Evolutionary conservation across 2,888 invertebrate species (phyloP).

Genomic region (Isotomurus palustris): DNA sequence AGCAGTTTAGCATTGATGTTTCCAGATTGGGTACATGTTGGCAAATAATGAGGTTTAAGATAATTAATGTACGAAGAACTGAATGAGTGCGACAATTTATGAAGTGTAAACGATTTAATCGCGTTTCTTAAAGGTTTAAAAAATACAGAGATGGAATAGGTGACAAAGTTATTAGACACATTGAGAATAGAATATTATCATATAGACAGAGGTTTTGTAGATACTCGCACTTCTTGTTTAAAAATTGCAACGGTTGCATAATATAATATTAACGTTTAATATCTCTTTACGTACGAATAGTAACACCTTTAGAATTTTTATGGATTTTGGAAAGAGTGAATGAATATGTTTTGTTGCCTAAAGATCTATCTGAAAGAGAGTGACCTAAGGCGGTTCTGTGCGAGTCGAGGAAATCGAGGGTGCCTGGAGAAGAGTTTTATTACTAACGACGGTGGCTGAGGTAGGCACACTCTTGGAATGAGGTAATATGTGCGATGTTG

Average conservation of each 20-base stretch:
- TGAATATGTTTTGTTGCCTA: not conserved
- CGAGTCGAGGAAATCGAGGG: conserved; percentile 33
- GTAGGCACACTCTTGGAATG: conserved; percentile 47
- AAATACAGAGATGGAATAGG: no score
- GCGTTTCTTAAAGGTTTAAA: not conserved
- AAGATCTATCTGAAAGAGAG: not conserved
- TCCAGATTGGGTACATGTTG: no score
- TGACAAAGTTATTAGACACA: no score
- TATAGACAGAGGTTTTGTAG: no score
- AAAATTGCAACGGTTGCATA: not conserved
- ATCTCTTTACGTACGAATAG: not conserved
- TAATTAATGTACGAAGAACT: no score
- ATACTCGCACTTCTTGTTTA: no score
- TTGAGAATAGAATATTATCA: no score
- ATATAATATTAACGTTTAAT: not conserved
- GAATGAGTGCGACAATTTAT: not conserved
- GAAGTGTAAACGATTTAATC: conserved; percentile 4
- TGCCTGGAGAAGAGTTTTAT: conserved; percentile 31
- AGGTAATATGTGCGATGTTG: conserved; percentile 38
- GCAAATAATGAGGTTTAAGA: no score
- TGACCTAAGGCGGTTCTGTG: conserved; percentile 25
- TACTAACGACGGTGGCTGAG: conserved; percentile 35
- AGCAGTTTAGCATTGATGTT: no score
- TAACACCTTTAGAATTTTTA: no score
- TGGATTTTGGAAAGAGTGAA: not conserved